Base-by-base conservation (phyloP, 2,113 vertebrate species). In the Calyptomena viridis region DNA sequence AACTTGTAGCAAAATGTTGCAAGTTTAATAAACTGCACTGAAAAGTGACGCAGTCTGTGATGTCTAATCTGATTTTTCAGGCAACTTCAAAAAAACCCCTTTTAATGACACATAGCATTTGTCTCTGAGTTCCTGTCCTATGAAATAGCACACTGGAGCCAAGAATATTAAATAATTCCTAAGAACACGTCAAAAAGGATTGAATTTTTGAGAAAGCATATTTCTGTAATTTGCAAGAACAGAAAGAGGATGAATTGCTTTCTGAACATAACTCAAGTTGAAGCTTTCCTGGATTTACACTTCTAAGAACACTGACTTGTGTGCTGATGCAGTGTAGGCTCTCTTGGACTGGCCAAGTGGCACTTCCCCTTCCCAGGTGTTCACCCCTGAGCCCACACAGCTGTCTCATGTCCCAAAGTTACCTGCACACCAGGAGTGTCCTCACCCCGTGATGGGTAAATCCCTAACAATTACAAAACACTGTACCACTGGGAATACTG, bases 141-240 rank as follows among this genome's bases (percentile, higher is more conserved):
- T 8, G n/a, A 71, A 92, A 67, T 12, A 89, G 62, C 77, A 75
- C 23, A 59, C 37, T 69, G 52, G 84, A 96, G 73, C 46, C 79
- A 92, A 84, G 67, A 87, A 64, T 62, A 94, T 62, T 39, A 95
- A 95, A 91, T 87, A 89, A 89, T 80, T 89, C 50, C 39, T 71
- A 90, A 63, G 78, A 76, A 66, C 7, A 66, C 40, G 42, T 89
- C 81, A 94, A 12, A 82, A 84, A 72, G 37, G 7, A 90, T 63
- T 2, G 22, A 92, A 37, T 13, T 75, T 86, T 92, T 73, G 30
- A 79, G 46, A 39, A 79, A 62, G 28, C 8, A 0, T 14, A 33
- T 52, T 90, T 93, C 71, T 84, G 21, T 84, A 89, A 87, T 75
- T 87, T 84, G 37, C 63, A 80, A 74, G 74, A 94, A 49, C 49